These are phyloP conservation scores for Bettongia penicillata DNA, from an alignment of 2,113 vertebrate species.

Conservation along the genomic window DNA sequence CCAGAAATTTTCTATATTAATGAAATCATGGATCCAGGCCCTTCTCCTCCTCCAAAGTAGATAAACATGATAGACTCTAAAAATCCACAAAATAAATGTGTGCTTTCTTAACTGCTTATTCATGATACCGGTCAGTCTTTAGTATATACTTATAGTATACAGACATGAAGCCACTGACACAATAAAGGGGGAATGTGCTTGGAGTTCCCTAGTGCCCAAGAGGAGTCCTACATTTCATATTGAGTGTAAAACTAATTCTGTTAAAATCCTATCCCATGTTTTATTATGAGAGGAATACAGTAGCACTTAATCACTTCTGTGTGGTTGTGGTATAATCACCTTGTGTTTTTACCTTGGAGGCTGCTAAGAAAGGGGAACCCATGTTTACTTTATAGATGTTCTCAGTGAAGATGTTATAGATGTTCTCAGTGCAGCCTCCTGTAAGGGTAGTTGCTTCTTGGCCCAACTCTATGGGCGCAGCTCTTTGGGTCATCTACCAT, in stretches of 20 bases:
- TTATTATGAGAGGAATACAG: neutral
- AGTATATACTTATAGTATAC: neutral
- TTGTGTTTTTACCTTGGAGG: slow-evolving; percentile 23
- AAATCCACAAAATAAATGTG: neutral
- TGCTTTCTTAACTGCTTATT: neutral
- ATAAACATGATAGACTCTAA: neutral
- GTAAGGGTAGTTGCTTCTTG: neutral
- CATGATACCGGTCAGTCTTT: neutral
- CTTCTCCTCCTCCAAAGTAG: neutral
- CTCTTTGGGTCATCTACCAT: neutral
- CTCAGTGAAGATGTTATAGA: neutral
- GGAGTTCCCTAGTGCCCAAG: neutral
- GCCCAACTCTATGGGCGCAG: neutral
- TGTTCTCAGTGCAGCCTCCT: neutral
- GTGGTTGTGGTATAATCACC: neutral
- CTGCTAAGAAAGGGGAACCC: slow-evolving; percentile 11
- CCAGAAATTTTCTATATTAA: neutral
- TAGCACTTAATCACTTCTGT: neutral
- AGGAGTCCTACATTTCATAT: neutral
- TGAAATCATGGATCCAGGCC: neutral
- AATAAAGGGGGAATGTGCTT: neutral
- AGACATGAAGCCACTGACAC: neutral
- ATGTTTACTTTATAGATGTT: neutral
- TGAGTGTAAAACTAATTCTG: neutral
- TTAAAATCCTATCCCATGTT: neutral